Evolutionary conservation across 2,888 invertebrate genomes (phyloP), one percentile per base, ranked within the genome.

Genomic region (Noctua janthe): DNA sequence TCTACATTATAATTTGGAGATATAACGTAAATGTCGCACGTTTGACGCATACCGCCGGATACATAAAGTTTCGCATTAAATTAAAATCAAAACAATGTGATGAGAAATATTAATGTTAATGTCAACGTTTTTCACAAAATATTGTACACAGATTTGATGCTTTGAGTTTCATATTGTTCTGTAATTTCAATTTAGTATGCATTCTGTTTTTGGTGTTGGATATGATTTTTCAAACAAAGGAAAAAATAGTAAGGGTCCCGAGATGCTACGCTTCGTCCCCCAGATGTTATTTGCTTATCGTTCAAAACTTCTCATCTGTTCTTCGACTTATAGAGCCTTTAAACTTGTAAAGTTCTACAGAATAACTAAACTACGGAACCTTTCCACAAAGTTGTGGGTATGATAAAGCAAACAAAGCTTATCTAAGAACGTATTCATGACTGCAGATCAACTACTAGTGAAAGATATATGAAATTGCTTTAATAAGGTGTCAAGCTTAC

Each of bases 1-100:
- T 79, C 64, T 71, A 67, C n/a, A 64, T 74, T 76, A 84, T 76
- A 67, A 51, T 78, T 70, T 83, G 59, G 47, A 82, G 76, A 79
- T 76, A 78, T 56, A 73, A 74, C 59, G 74, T 73, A 43, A 75
- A 82, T 82, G 85, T 84, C 74, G 72, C n/a, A 67, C 17, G 64
- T 64, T 49, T 82, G 74, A 82, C 80, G 77, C n/a, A 64, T 35
- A n/a, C 70, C 75, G 56, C 74, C 85, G 81, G 80, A 85, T 51
- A 71, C 71, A 78, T 80, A 81, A 73, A 87, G 51, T 54, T 75
- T 76, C 66, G 17, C 20, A 76, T 74, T 71, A 66, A 77, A 81
- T 76, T 74, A 49, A 71, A 88, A 76, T 78, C 77, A 76, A 76
- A 81, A 79, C 77, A 85, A 73, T 80, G 74, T 85, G 77, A 87